phyloP scores from a whole-genome alignment of 2,888 invertebrate species.

The Unio delphinus region DNA sequence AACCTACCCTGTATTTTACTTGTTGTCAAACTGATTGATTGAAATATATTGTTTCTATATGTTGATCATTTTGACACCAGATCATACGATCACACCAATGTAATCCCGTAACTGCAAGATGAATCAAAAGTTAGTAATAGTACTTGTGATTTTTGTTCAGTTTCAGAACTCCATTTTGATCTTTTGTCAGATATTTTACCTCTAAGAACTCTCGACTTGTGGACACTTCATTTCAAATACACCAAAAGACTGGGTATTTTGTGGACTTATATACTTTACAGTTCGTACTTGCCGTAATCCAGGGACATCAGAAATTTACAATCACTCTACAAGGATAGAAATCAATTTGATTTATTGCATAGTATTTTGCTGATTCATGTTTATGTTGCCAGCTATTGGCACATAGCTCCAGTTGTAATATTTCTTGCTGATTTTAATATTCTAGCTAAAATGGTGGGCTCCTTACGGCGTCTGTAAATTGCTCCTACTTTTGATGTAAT shows the following conservation, averaged over 20 bases:
- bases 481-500: too few relatives aligned
- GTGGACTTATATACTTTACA: slow-evolving; percentile 5
- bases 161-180: background rate
- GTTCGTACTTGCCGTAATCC: background rate
- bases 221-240: slow-evolving; percentile 8
- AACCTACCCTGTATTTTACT: background rate
- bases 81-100: slow-evolving; percentile 5
- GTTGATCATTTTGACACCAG: background rate
- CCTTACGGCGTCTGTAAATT: too few relatives aligned
- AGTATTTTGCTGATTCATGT: background rate
- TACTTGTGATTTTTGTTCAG: slow-evolving; percentile 9
- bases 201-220: slow-evolving; percentile 2
- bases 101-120: slow-evolving; percentile 5
- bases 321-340: slow-evolving; percentile 9
- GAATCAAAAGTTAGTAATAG: slow-evolving; percentile 7
- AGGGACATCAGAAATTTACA: slow-evolving; percentile 3
- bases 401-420: slow-evolving; percentile 8
- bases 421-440: slow-evolving; percentile 5
- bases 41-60: slow-evolving; percentile 2
- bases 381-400: background rate
- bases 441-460: background rate
- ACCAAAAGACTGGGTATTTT: background rate
- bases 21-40: background rate
- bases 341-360: slow-evolving; percentile 3
- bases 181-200: background rate